These are phyloP conservation scores for Axis porcinus DNA, from an alignment of 2,113 vertebrate genomes.

Conservation along the genomic window DNA sequence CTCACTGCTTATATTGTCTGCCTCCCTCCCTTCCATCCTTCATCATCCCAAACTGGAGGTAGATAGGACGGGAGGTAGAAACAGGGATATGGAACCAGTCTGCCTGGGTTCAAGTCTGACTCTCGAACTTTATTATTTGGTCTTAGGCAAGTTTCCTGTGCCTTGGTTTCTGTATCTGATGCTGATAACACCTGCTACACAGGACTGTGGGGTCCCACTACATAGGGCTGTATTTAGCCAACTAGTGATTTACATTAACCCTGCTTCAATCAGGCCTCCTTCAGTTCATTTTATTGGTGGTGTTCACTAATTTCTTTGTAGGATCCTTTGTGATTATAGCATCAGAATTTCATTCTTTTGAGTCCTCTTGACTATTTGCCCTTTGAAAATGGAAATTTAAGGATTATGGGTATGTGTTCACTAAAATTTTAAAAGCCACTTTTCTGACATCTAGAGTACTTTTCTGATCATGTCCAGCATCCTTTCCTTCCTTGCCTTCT, in stretches of 20 bases:
- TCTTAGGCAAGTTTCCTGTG: not conserved
- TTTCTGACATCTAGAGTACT: not conserved
- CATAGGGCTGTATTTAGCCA: not conserved
- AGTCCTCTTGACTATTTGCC: not conserved
- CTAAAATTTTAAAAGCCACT: not conserved
- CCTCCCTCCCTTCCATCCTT: not conserved
- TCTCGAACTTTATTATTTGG: not conserved
- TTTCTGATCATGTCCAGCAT: not conserved
- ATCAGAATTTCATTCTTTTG: slow-evolving; percentile 17
- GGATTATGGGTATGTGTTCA: not conserved
- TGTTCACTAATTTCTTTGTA: not conserved
- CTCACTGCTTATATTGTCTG: not conserved
- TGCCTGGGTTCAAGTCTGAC: not conserved
- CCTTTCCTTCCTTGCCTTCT: not conserved
- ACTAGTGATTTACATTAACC: not conserved
- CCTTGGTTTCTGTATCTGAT: not conserved
- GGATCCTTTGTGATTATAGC: not conserved
- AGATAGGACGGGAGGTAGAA: not conserved
- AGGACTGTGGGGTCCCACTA: not conserved
- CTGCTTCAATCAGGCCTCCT: not conserved
- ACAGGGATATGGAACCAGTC: not conserved
- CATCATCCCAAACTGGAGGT: not conserved
- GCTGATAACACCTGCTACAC: not conserved
- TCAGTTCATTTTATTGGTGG: not conserved
- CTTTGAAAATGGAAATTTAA: not conserved